phyloP scores from a whole-genome alignment of 2,113 vertebrate species.

The Python bivittatus region DNA sequence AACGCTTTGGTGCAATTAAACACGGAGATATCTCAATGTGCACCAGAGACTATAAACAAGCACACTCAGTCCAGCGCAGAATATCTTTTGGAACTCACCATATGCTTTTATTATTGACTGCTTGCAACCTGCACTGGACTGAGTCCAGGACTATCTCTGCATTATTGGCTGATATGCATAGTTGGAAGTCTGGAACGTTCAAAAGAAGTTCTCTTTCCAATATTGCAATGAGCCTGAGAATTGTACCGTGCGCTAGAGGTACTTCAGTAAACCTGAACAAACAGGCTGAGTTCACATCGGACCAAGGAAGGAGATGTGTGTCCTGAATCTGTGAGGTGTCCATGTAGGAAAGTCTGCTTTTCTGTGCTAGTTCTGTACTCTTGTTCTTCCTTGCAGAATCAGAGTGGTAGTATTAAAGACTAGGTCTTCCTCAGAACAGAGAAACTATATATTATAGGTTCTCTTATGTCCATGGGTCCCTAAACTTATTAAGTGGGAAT shows the following conservation, averaged over 20 bases:
- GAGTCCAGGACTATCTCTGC: background rate
- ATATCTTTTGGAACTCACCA: background rate
- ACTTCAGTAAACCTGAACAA: too few species aligned
- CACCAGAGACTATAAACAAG: background rate
- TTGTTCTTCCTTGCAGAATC: background rate
- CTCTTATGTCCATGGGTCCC: too few species aligned
- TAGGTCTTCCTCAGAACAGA: too few species aligned
- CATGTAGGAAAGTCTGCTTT: background rate
- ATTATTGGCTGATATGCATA: too few species aligned
- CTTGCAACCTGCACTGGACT: background rate
- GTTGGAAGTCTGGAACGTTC: too few species aligned
- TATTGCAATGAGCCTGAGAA: background rate
- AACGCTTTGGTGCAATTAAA: background rate
- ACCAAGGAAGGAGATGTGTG: background rate
- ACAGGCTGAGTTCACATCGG: too few species aligned
- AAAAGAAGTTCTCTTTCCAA: background rate
- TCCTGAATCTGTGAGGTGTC: background rate
- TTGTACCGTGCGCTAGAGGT: background rate
- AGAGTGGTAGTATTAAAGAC: too few species aligned
- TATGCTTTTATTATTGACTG: background rate
- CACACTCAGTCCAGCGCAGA: background rate
- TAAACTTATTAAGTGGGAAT: too few species aligned
- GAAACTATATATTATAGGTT: too few species aligned
- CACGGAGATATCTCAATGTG: background rate
- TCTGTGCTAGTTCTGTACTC: background rate